Percentiles rank a stretch among this genome's conserved stretches.
Conservation (phyloP, 1,140 invertebrate species). For the Anthonomus grandis region DNA sequence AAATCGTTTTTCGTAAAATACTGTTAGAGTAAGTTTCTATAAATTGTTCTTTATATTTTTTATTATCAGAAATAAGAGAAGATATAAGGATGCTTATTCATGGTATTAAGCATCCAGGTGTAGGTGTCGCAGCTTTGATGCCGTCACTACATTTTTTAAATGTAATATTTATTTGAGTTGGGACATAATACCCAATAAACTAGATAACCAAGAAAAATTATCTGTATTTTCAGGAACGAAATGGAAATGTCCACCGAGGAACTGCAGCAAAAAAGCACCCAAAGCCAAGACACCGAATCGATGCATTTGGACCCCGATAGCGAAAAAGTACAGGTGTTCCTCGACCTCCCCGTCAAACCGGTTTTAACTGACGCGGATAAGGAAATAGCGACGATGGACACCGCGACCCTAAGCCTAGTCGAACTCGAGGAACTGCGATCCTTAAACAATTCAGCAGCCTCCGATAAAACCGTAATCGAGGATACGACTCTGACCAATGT, state of each 20-base stretch:
- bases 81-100: too few relatives aligned
- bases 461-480: not conserved
- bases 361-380: conserved; percentile 26
- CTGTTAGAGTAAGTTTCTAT: too few relatives aligned
- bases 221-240: too few relatives aligned
- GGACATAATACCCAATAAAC: too few relatives aligned
- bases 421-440: not conserved
- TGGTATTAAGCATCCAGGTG: too few relatives aligned
- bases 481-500: not conserved
- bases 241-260: not conserved
- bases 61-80: too few relatives aligned
- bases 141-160: too few relatives aligned
- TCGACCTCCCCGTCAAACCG: conserved; percentile 29
- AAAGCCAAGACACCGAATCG: conserved; percentile 24
- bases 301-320: not conserved
- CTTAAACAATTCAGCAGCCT: not conserved
- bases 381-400: conserved; percentile 29
- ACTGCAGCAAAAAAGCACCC: conserved; percentile 2
- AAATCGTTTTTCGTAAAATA: too few relatives aligned
- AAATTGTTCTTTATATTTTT: too few relatives aligned
- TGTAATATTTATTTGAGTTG: too few relatives aligned
- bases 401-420: conserved; percentile 11
- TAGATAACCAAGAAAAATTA: too few relatives aligned
- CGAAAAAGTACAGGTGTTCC: conserved; percentile 8
- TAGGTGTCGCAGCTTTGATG: too few relatives aligned